Percentiles rank a stretch among this genome's conserved stretches.
phyloP scores from a whole-genome alignment of 1,140 invertebrate genomes.

The Drosophila murphyi region DNA sequence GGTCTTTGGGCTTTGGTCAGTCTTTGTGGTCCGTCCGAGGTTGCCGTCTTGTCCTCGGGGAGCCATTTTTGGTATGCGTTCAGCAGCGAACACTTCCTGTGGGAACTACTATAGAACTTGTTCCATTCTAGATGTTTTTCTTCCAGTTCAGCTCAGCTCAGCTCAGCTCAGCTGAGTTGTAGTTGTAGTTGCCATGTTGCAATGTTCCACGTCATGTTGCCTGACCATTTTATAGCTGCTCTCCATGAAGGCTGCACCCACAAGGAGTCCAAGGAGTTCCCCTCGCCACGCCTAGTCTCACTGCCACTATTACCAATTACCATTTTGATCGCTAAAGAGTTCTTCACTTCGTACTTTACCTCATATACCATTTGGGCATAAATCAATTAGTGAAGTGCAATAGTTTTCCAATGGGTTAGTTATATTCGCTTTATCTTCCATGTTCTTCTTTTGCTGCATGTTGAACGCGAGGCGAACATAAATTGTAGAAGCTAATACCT shows the following conservation, averaged over 20 bases:
- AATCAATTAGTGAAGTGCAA: conserved; percentile 74
- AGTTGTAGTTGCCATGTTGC: conserved; percentile 2
- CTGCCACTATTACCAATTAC: conserved; percentile 26
- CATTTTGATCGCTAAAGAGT: conserved; percentile 25
- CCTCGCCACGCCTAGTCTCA: conserved; percentile 8
- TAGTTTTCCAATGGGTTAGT: conserved; percentile 42
- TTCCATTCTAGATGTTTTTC: conserved; percentile 47
- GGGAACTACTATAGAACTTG: conserved; percentile 70
- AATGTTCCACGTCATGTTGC: conserved; percentile 43
- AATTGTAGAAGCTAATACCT: conserved; percentile 58
- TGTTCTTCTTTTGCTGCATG: conserved; percentile 36
- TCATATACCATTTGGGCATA: conserved; percentile 55
- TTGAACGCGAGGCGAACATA: conserved; percentile 56
- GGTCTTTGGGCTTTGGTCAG: conserved; percentile 28
- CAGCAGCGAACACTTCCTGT: conserved; percentile 76
- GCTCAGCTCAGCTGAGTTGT: conserved; percentile 29
- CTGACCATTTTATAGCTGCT: conserved; percentile 43
- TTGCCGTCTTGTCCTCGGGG: conserved; percentile 72
- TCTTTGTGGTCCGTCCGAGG: conserved; percentile 43
- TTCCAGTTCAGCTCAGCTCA: conserved; percentile 24
- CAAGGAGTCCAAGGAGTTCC: conserved; percentile 23
- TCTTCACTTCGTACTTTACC: conserved; percentile 36
- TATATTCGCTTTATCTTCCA: not conserved
- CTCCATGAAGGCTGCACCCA: conserved; percentile 46
- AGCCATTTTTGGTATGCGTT: conserved; percentile 80